Evolutionary conservation across 92 coral and sea anemone species (phyloP), one percentile per base, ranked within the genome.

Genomic region (Blastomussa wellsi): DNA sequence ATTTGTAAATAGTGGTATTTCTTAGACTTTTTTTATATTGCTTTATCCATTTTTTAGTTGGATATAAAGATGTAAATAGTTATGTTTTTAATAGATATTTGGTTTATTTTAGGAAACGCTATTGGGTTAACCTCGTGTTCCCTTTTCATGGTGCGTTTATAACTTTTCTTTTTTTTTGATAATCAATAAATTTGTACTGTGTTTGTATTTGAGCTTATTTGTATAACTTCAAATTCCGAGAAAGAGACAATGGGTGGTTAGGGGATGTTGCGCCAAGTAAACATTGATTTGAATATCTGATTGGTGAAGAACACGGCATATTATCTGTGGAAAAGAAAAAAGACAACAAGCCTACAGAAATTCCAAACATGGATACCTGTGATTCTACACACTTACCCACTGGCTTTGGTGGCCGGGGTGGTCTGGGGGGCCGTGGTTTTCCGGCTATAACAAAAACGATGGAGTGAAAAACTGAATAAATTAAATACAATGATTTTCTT

Each of bases 361-460:
- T 59, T 4, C 10, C 31, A 59, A 59, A 24, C 66, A 59, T 24
- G 0, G n/a, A 24, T n/a, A 59, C 31, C n/a, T 33, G 38, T 68
- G 0, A 33, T 68, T 37, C 22, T 8, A 2, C 19, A 19, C 26
- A 78, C 88, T 77, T 77, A 85, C 88, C 88, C 10, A 85, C 88
- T 76, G 88, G 88, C 47, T 65, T 76, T 28, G 70, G 51, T 31
- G 88, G 88, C 35, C 17, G 53, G 7, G 88, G 88, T 55, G 83
- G 83, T 39, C 49, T 76, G 7, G 88, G 88, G 38, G 83, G 83
- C 31, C 49, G 82, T 12, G 83, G 83, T 55, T 85, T 77, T 17
- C 57, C 83, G 19, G 88, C 88, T 85, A 17, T 31, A 22, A 16
- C 22, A 57, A 35, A n/a, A 16, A 39, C 0, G 17, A 26, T 10